Percentiles rank a stretch among this genome's conserved stretches.
phyloP scores from a whole-genome alignment of 2,888 invertebrate genomes.

The Trisateles emortualis region DNA sequence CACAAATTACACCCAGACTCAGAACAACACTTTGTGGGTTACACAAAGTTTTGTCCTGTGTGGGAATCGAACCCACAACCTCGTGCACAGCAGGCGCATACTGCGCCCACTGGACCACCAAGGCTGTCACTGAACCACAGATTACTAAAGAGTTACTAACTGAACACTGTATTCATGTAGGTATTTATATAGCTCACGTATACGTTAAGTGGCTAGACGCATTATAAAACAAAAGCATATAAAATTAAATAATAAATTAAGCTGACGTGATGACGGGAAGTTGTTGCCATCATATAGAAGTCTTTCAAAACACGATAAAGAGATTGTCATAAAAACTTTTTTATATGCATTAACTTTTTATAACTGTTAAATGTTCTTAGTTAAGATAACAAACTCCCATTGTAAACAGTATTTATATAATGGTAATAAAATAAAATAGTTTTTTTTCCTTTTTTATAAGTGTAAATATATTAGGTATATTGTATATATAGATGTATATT shows the following conservation, averaged over 20 bases:
- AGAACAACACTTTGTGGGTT: no score
- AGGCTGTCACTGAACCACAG: no score
- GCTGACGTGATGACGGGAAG: not conserved
- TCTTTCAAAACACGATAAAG: conserved; percentile 15
- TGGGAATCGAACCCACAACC: no score
- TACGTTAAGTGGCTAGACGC: not conserved
- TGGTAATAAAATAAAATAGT: not conserved
- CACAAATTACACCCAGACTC: no score
- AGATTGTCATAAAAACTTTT: conserved; percentile 19
- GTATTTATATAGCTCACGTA: not conserved
- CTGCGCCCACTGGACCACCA: no score
- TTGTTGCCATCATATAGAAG: conserved; percentile 8
- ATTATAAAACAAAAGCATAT: not conserved
- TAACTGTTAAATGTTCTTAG: conserved; percentile 12
- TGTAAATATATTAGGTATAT: no score
- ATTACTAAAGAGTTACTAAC: no score
- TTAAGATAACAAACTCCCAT: conserved; percentile 3
- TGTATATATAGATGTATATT: no score
- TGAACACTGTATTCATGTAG: not conserved
- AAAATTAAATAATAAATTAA: conserved; percentile 4
- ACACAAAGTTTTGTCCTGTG: no score
- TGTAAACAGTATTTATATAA: conserved; percentile 8
- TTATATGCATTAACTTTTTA: conserved; percentile 15
- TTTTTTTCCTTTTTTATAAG: no score
- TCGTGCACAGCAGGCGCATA: no score